Base-by-base conservation (phyloP, 2,797 vertebrate genomes). In the Leuciscus waleckii region DNA sequence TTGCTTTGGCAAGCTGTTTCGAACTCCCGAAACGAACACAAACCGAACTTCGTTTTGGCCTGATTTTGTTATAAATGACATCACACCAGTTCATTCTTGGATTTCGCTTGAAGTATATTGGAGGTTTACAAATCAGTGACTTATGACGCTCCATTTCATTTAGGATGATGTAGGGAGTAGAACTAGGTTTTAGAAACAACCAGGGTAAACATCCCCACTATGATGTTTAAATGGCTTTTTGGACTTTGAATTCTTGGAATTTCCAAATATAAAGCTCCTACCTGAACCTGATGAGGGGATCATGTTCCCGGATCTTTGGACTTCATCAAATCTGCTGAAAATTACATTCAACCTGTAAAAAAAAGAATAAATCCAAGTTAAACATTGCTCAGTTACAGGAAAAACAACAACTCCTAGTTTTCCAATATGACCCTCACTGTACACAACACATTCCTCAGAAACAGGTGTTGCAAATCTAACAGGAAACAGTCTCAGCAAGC, bases 291-390 rank as follows among this genome's bases (percentile, higher is more conserved):
- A 92, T 39, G 94, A 96, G 13, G 95, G 95, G 85, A 99, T 97
- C 98, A 99, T 99, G 93, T 96, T 97, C 91, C 98, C 98, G 35
- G 98, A 97, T 94, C 97, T 98, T 93, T 99, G 98, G 91, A 99
- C 98, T 92, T 99, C 98, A 90, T 99, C 98, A 0, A 99, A 99
- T 94, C 96, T 99, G 88, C 95, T 96, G 94, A 99, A 99, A 95
- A 99, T 99, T 92, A 99, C 98, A 97, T 98, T 99, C 96, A 99
- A 96, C 92, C 98, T 99, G 89, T 87, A 85, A 88, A 21, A 41
- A 35, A 58, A 46, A 19, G 1, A 56, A n/a, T 35, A 6, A 35
- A 71, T 26, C 16, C n/a, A 43, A 56, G 43, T 51, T 80, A 73
- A 85, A 80, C 29, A 39, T 74, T 73, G 16, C 54, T 29, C 32